Conservation (phyloP, 2,888 invertebrate genomes). For the Tuta absoluta region DNA sequence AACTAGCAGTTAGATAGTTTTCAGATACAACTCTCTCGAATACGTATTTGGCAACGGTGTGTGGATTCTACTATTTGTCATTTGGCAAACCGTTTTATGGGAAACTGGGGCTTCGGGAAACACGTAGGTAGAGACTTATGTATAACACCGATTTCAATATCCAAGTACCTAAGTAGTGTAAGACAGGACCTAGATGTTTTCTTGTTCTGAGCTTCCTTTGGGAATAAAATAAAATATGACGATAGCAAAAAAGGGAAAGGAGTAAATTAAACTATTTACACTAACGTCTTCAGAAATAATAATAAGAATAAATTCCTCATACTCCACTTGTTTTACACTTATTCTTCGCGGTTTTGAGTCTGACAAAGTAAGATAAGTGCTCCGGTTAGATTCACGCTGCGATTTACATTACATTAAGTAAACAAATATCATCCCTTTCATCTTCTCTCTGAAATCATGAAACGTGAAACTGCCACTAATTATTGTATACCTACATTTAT, state of each 20-base stretch:
- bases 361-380: not conserved
- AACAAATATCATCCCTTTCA: too few relatives aligned
- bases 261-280: not conserved
- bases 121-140: not conserved
- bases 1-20: not conserved
- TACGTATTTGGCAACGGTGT: not conserved
- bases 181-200: too few relatives aligned
- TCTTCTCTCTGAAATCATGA: too few relatives aligned
- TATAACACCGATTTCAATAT: not conserved
- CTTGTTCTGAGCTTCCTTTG: not conserved
- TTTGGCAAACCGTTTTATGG: constrained; percentile 10
- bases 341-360: not conserved
- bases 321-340: not conserved
- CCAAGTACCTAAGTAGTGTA: not conserved
- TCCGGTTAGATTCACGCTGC: not conserved
- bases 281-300: not conserved
- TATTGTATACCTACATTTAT: too few relatives aligned
- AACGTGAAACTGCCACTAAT: too few relatives aligned
- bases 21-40: constrained; percentile 1
- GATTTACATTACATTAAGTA: too few relatives aligned
- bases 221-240: not conserved
- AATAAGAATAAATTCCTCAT: too few relatives aligned
- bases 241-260: not conserved
- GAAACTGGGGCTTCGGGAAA: not conserved
- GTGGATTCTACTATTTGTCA: not conserved